Percentiles rank a stretch among this genome's conserved stretches.
These are phyloP conservation scores for Lutraria lutraria DNA, from an alignment of 2,888 invertebrate genomes.

Conservation along the genomic window DNA sequence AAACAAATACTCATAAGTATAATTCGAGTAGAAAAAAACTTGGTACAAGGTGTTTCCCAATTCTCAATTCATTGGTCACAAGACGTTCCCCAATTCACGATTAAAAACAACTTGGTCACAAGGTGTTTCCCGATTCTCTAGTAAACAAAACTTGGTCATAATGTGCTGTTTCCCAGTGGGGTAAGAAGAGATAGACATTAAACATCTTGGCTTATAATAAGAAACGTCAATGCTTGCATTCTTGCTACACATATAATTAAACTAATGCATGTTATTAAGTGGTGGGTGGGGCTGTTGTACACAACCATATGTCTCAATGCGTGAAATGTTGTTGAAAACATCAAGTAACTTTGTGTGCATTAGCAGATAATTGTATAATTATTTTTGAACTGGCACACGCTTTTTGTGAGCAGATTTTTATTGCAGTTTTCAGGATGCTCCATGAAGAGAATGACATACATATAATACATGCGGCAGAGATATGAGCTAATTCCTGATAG, in stretches of 20 bases:
- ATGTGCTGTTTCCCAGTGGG: too few species aligned
- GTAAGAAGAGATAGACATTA: too few species aligned
- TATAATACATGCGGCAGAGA: not conserved
- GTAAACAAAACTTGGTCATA: too few species aligned
- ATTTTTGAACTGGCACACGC: not conserved
- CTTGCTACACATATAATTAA: not conserved
- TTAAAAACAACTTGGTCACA: too few species aligned
- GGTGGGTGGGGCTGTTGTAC: not conserved
- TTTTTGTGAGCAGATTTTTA: not conserved
- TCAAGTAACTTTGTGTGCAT: not conserved
- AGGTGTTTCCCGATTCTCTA: too few species aligned
- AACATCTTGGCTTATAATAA: not conserved
- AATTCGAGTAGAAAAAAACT: too few species aligned
- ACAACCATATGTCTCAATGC: not conserved
- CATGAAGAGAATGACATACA: conserved; percentile 4
- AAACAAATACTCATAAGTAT: too few species aligned
- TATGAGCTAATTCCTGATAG: not conserved
- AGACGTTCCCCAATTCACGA: too few species aligned
- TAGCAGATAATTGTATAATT: conserved; percentile 13
- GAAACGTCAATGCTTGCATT: not conserved
- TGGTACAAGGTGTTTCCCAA: too few species aligned
- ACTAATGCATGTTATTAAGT: not conserved
- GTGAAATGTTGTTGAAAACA: not conserved
- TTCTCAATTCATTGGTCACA: too few species aligned
- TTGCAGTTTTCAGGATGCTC: not conserved